Evolutionary conservation across 2,113 vertebrate genomes (phyloP).

Genomic region (Chunga burmeisteri): DNA sequence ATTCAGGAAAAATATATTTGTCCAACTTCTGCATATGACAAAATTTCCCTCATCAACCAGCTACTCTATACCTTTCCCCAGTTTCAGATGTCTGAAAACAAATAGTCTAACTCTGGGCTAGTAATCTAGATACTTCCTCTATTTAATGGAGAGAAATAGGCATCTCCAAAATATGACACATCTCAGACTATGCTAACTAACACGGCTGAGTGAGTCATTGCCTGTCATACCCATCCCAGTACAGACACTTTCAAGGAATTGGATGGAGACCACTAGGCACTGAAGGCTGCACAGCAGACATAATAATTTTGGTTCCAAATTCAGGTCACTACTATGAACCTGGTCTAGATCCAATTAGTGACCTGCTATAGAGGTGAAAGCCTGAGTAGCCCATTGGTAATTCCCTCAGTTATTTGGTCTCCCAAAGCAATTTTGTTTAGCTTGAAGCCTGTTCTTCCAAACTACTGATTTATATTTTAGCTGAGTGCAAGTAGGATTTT

Average conservation of each 20-base stretch:
- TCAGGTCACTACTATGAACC: constrained; percentile 12
- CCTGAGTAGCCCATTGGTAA: constrained; percentile 33
- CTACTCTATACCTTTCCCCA: neutral
- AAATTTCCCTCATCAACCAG: neutral
- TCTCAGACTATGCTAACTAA: neutral
- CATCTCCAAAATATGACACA: neutral
- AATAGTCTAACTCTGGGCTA: neutral
- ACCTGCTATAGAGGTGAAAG: constrained; percentile 50
- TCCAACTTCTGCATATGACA: neutral
- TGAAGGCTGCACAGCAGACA: neutral
- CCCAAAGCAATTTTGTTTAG: constrained; percentile 70
- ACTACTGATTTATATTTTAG: constrained; percentile 63
- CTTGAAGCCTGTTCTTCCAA: constrained; percentile 60
- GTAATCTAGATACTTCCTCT: neutral
- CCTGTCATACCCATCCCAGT: neutral
- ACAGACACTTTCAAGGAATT: neutral
- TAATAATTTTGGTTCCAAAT: constrained; percentile 31
- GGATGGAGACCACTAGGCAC: neutral
- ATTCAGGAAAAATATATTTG: neutral
- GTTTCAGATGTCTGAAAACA: neutral
- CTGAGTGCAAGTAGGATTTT: constrained; percentile 52
- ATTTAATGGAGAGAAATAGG: neutral
- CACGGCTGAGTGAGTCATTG: neutral
- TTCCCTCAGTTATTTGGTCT: constrained; percentile 50
- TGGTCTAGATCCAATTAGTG: constrained; percentile 61